These are phyloP conservation scores for Neostethus bicornis DNA, from an alignment of 2,797 vertebrate species.

Conservation along the genomic window DNA sequence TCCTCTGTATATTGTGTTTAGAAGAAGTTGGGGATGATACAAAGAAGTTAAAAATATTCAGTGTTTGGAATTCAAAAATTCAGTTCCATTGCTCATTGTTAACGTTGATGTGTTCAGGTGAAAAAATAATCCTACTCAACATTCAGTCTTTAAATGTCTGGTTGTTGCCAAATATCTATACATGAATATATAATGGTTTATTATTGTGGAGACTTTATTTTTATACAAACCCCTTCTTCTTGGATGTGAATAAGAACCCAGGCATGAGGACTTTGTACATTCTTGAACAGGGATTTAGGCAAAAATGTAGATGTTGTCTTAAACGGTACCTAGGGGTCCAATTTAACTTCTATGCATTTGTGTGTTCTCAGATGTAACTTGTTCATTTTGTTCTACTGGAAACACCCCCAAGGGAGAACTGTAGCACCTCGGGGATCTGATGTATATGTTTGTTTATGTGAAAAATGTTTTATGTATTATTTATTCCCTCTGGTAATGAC, in stretches of 20 bases:
- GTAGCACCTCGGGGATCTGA: constrained; percentile 45
- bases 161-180: constrained; percentile 85
- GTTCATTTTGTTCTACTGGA: constrained; percentile 71
- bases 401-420: constrained; percentile 47
- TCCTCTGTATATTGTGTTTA: constrained; percentile 41
- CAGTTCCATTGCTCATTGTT: constrained; percentile 48
- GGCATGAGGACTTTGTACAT: constrained; percentile 76
- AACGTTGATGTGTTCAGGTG: constrained; percentile 63
- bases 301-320: constrained; percentile 76
- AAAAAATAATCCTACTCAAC: constrained; percentile 59
- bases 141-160: constrained; percentile 76
- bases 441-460: constrained; percentile 84
- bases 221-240: constrained; percentile 76
- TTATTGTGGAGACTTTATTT: constrained; percentile 85
- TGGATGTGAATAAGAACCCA: constrained; percentile 59
- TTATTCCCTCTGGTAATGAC: constrained; percentile 87
- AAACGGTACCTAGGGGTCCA: constrained; percentile 68
- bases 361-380: constrained; percentile 79
- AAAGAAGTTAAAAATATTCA: constrained; percentile 18
- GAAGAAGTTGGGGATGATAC: constrained; percentile 31
- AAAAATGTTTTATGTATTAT: constrained; percentile 89
- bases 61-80: constrained; percentile 15
- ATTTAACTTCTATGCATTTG: constrained; percentile 81
- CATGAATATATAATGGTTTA: constrained; percentile 74
- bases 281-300: constrained; percentile 71